Base-by-base conservation (phyloP, 2,113 vertebrate genomes). In the Sialia sialis region DNA sequence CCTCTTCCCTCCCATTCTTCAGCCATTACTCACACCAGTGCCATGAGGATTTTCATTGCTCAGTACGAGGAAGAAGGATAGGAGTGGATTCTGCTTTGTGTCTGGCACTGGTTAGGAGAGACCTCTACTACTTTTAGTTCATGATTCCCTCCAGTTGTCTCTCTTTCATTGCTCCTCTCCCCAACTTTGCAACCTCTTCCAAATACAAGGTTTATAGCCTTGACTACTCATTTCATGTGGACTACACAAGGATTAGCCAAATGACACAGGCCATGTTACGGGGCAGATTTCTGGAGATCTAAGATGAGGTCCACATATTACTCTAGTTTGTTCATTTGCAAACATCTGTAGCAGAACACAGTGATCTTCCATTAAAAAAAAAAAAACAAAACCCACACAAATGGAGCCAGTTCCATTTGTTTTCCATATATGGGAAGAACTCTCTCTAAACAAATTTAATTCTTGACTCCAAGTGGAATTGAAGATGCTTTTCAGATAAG, bases 401-500 rank as follows among this genome's bases (percentile, higher is more conserved):
- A 96, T 83, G 72, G 54, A 96, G 90, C 27, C 75, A 70, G 75
- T 88, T 95, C 88, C 82, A 95, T 92, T 94, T 96, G 75, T 74
- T 95, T 88, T 86, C 96, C 96, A 91, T 95, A 95, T 95, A 94
- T 88, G 93, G 90, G 75, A 94, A 93, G 67, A 95, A 90, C 23
- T 19, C 39, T 67, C 87, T 95, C 90, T 90, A 95, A 97, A 95
- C 95, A 94, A 89, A 80, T 86, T 87, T 91, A 87, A 96, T 95
- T 95, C 84, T 87, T 91, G 88, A 90, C 85, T 94, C 94, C 55
- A 81, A 95, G 68, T 70, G 44, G 68, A 64, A 94, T 13, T 93
- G 87, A 94, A 94, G 94, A 96, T 96, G 94, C 48, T 96, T 94
- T 90, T 86, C 93, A 96, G 95, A 96, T 95, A 96, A 97, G 84